Evolutionary conservation across 2,888 invertebrate genomes (phyloP).

Genomic region (Dasysyrphus albostriatus): DNA sequence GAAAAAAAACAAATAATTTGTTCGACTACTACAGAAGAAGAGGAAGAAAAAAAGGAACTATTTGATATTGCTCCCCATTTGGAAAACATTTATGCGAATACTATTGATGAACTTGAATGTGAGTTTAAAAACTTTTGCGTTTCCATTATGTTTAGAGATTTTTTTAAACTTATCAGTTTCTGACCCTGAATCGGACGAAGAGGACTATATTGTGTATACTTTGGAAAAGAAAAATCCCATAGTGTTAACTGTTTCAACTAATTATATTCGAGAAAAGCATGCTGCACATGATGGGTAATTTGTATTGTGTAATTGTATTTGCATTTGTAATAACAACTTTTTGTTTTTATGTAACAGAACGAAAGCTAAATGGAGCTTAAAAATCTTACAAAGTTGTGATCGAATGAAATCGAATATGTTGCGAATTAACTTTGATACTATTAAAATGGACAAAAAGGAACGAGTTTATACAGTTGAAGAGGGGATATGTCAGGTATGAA

Average conservation of each 20-base stretch:
- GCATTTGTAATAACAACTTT: neutral
- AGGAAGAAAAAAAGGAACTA: slow-evolving; percentile 12
- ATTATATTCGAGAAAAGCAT: slow-evolving; percentile 85
- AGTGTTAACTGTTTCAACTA: slow-evolving; percentile 84
- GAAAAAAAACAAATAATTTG: slow-evolving; percentile 74
- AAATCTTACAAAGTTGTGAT: slow-evolving; percentile 85
- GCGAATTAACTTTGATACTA: slow-evolving; percentile 87
- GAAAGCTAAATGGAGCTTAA: slow-evolving; percentile 85
- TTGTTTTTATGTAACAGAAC: slow-evolving; percentile 78
- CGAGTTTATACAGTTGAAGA: slow-evolving; percentile 86
- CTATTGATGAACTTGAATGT: slow-evolving; percentile 76
- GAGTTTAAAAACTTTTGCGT: neutral
- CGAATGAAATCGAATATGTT: slow-evolving; percentile 84
- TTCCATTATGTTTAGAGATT: neutral
- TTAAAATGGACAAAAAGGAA: slow-evolving; percentile 85
- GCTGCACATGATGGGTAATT: slow-evolving; percentile 82
- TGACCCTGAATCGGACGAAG: slow-evolving; percentile 83
- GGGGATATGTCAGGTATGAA: slow-evolving; percentile 85
- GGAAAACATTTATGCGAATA: slow-evolving; percentile 78
- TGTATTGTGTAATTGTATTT: neutral
- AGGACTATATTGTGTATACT: slow-evolving; percentile 81
- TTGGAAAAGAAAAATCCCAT: slow-evolving; percentile 82
- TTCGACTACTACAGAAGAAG: slow-evolving; percentile 66
- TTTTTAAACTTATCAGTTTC: slow-evolving; percentile 79
- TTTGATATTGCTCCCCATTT: slow-evolving; percentile 78